phyloP scores from a whole-genome alignment of 2,797 vertebrate species.

The Syndactyla subalaris region DNA sequence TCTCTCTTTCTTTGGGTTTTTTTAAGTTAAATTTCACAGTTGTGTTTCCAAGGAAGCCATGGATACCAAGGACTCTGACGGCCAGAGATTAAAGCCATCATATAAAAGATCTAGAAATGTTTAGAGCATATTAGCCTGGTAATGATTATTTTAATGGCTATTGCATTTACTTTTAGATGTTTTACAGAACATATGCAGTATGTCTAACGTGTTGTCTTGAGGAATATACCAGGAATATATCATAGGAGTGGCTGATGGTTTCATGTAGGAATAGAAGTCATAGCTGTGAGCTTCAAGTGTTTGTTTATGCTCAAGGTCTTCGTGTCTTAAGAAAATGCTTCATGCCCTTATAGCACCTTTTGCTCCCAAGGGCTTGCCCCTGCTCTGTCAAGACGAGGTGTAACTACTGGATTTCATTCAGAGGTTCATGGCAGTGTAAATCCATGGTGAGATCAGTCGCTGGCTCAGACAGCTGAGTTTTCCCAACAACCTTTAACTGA shows the following conservation, averaged over 20 bases:
- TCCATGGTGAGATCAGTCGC: background rate
- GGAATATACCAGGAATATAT: background rate
- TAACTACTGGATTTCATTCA: background rate
- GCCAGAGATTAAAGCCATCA: background rate
- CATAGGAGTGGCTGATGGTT: background rate
- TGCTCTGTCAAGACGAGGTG: background rate
- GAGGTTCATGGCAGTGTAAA: background rate
- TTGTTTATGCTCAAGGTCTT: background rate
- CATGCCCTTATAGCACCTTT: background rate
- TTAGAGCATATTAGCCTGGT: background rate
- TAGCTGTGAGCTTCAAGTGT: background rate
- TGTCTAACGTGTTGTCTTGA: background rate
- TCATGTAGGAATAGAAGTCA: background rate
- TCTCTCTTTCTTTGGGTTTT: background rate
- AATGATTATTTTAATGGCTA: background rate
- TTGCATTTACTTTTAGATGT: background rate
- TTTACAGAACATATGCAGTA: background rate
- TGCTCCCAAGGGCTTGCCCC: background rate
- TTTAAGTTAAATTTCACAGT: background rate
- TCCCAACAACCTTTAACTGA: background rate
- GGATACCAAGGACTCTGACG: background rate
- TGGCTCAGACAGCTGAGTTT: background rate
- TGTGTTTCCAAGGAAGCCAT: background rate
- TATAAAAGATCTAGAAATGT: background rate
- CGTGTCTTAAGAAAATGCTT: slow-evolving; percentile 16